Base-by-base conservation (phyloP, 2,797 vertebrate genomes). In the Sebastes goodei region DNA sequence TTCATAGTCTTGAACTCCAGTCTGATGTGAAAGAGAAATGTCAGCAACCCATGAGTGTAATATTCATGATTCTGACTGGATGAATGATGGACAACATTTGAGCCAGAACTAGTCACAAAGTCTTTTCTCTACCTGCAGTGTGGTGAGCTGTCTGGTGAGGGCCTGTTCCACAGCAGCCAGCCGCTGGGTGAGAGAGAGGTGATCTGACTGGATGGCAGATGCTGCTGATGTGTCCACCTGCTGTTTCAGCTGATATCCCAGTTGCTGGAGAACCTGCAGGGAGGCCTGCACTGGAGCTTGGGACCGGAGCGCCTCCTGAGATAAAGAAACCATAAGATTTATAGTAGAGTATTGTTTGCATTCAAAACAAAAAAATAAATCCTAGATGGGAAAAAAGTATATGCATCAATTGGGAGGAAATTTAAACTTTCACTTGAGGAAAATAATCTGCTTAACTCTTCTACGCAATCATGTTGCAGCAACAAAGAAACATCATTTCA, bases 181-280 rank as follows among this genome's bases (percentile, higher is more conserved):
- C n/a, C 94, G 96, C 74, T 97, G 97, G 12, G 30, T 95, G 73
- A 99, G 92, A 20, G 97, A 97, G 10, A 97, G 94, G 25, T 96
- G 96, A 73, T 99, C 97, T 0, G 97, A 97, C 12, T 99, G 97
- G 82, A 99, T 95, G 73, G 97, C 93, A 10, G 97, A 96, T 1
- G 96, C 97, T 15, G 97, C 97, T 1, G 97, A 97, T 23, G 96
- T 92, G 49, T 99, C 98, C 86, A 99, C 97, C 83, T 98, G 98
- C 81, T 96, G 95, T 85, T 97, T 98, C 53, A 99, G 96, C 86
- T 99, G 97, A 38, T 98, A 97, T 67, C 97, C 98, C 46, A 99
- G 91, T 66, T 98, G 96, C 1, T 92, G 95, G 57, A 99, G 97
- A 81, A 97, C 94, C 71, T 96, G 93, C 32, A 99, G 92, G 4